Evolutionary conservation across 2,113 vertebrate genomes (phyloP), one percentile per base, ranked within the genome.

Genomic region (Ceuthmochares aereus): DNA sequence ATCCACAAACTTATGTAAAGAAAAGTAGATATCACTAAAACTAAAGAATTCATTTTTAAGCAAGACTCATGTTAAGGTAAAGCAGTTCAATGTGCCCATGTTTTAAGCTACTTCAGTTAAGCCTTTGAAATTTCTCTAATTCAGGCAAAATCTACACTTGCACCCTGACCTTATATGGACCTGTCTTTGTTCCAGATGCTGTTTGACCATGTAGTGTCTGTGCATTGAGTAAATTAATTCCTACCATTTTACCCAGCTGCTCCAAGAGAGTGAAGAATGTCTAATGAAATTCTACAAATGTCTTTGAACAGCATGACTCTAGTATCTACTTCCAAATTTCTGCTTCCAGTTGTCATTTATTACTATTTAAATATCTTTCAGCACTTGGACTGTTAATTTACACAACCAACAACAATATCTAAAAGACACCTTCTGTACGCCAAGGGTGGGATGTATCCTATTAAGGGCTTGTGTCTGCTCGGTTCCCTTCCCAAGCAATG

Each of bases 21-120:
- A 66, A 30, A 85, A 54, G 5, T 22, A 59, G 14, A 9, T 84
- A 58, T 16, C 23, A 36, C 9, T 67, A 47, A 76, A 86, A 69
- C 2, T 11, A 43, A 60, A 66, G 4, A 77, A 60, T 19, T 30
- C 0, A 8, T 27, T 81, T 84, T 54, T 54, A 51, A 77, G 13
- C 6, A 66, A 90, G 45, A 70, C 1, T 52, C 2, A 42, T 80
- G 90, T 76, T 68, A 73, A 69, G 23, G 2, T 49, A 77, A 80
- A 51, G 4, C 2, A 54, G 52, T 82, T 52, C 32, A 54, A 2
- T 52, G 17, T 1, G 0, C 7, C 37, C 27, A 34, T 4, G 25
- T 70, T 81, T 66, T 47, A 74, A 68, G n/a, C 5, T 83, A 36
- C 52, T 70, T 37, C 21, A 58, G 25, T 75, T 54, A 51, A 60